Evolutionary conservation across 2,113 vertebrate genomes (phyloP).

Genomic region (Clarias gariepinus): DNA sequence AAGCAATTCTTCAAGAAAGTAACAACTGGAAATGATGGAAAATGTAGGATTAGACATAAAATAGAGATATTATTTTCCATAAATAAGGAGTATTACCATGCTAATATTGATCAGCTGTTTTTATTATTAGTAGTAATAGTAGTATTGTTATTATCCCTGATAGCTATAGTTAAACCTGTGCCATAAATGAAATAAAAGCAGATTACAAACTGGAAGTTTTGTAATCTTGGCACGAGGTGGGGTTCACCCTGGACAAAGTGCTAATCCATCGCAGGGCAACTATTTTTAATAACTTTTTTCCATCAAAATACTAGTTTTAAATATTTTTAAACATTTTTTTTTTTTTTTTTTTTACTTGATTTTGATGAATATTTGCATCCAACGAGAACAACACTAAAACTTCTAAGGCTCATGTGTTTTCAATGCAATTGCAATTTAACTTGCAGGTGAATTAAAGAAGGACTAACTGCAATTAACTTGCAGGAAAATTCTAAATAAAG

Average conservation of each 20-base stretch:
- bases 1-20: background rate
- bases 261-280: too few relatives aligned
- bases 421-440: background rate
- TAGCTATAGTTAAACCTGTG: too few relatives aligned
- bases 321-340: too few relatives aligned
- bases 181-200: too few relatives aligned
- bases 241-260: too few relatives aligned
- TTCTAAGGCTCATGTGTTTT: background rate
- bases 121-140: too few relatives aligned
- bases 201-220: too few relatives aligned
- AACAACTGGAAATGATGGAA: background rate
- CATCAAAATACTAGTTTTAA: too few relatives aligned
- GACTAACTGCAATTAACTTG: background rate
- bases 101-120: background rate
- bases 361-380: background rate
- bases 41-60: background rate
- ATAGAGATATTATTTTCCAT: background rate
- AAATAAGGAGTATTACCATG: background rate
- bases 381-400: background rate
- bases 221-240: too few relatives aligned
- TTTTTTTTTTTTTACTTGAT: too few relatives aligned
- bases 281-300: too few relatives aligned
- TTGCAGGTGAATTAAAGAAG: background rate
- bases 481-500: background rate
- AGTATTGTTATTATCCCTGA: too few relatives aligned